Percentiles rank a stretch among this genome's conserved stretches.
These are phyloP conservation scores for Phasia obesa DNA, from an alignment of 2,888 invertebrate genomes.

Conservation along the genomic window DNA sequence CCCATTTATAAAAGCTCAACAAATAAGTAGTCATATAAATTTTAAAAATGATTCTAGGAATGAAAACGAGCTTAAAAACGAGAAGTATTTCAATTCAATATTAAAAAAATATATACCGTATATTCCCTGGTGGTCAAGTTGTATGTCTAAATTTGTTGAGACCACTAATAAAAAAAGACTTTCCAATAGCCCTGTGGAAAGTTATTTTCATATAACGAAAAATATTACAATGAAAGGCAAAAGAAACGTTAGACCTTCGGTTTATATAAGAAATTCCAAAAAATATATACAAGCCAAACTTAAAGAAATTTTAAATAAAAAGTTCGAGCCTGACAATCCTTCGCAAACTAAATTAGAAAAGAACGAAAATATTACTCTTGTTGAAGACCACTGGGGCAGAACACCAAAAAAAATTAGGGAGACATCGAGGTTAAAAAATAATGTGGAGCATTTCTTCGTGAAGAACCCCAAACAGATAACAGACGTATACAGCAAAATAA, in stretches of 20 bases:
- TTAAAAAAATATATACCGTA: not conserved
- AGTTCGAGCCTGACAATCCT: not conserved
- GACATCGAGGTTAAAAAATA: not conserved
- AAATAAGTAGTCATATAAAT: too few relatives aligned
- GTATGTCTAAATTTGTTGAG: not conserved
- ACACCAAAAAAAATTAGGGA: not conserved
- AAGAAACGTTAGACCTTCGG: constrained; percentile 5
- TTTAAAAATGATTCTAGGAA: too few relatives aligned
- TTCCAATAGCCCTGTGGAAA: constrained; percentile 12
- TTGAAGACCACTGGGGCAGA: not conserved
- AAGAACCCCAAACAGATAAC: not conserved
- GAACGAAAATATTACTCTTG: not conserved
- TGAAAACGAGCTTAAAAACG: too few relatives aligned
- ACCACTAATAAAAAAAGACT: constrained; percentile 2
- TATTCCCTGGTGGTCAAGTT: constrained; percentile 6
- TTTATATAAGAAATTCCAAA: not conserved
- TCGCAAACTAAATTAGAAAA: not conserved
- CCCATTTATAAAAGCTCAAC: too few relatives aligned
- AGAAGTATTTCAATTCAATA: not conserved
- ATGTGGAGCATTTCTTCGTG: not conserved
- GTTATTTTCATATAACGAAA: constrained; percentile 13
- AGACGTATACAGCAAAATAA: not conserved
- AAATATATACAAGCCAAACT: not conserved
- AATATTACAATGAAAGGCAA: not conserved
- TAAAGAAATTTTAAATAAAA: not conserved